phyloP scores from a whole-genome alignment of 2,888 invertebrate species.

The Auanema freiburgensis region DNA sequence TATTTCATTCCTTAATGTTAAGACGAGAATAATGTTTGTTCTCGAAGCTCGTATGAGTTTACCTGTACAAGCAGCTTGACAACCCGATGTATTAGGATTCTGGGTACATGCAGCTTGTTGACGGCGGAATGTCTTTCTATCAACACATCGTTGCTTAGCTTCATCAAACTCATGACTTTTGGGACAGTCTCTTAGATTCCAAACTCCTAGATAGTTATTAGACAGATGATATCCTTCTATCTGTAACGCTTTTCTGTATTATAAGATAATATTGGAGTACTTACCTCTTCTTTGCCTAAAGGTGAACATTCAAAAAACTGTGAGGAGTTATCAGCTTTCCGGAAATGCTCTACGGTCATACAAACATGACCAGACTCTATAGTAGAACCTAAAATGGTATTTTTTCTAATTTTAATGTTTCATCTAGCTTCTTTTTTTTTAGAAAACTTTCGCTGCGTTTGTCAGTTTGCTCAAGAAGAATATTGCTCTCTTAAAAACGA shows the following conservation, averaged over 20 bases:
- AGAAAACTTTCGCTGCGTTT: no score
- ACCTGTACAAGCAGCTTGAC: conserved; percentile 39
- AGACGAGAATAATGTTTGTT: neutral
- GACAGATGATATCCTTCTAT: conserved; percentile 41
- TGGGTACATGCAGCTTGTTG: conserved; percentile 45
- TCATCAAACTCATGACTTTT: conserved; percentile 55
- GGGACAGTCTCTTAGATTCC: conserved; percentile 55
- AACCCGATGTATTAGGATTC: conserved; percentile 37
- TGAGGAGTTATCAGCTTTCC: conserved; percentile 41
- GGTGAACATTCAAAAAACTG: conserved; percentile 57
- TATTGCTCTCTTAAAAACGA: no score
- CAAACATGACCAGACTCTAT: conserved; percentile 42
- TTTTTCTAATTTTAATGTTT: neutral
- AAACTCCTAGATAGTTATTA: conserved; percentile 55
- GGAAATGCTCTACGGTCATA: conserved; percentile 58
- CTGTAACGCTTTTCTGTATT: conserved; percentile 13
- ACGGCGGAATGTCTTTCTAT: conserved; percentile 48
- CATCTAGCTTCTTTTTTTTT: neutral
- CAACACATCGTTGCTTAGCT: conserved; percentile 42
- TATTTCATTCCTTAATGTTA: neutral
- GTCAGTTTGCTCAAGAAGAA: no score
- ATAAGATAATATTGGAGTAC: neutral
- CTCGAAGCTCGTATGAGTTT: conserved; percentile 5
- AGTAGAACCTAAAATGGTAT: conserved; percentile 13
- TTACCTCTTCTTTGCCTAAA: conserved; percentile 53